Conservation (phyloP, 1,140 invertebrate species). For the Pemphigus obesinymphae region DNA sequence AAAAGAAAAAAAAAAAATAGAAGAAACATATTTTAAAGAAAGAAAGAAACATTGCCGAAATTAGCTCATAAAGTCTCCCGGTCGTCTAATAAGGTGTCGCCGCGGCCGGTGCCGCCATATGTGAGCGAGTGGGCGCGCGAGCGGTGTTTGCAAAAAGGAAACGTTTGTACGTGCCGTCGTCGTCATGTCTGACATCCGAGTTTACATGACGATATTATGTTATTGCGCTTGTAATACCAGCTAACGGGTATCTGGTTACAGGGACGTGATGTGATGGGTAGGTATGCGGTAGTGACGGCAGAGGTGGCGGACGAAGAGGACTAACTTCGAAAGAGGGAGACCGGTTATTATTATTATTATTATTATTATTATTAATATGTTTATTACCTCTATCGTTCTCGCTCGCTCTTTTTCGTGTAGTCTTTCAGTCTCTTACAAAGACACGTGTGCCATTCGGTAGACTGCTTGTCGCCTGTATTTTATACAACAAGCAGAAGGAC, state of each 20-base stretch:
- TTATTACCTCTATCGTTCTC: background rate
- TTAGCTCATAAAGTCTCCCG: background rate
- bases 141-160: slow-evolving; percentile 27
- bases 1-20: background rate
- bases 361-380: background rate
- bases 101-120: slow-evolving; percentile 5
- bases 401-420: background rate
- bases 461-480: slow-evolving; percentile 21
- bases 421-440: background rate
- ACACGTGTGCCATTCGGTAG: background rate
- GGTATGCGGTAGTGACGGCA: background rate
- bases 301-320: background rate
- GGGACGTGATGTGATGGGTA: no score
- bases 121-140: background rate
- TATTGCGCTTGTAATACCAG: slow-evolving; percentile 32
- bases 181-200: slow-evolving; percentile 34
- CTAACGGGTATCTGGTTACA: slow-evolving; percentile 37
- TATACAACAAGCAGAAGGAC: background rate
- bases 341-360: slow-evolving; percentile 18
- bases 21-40: background rate
- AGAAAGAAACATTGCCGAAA: slow-evolving; percentile 11
- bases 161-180: slow-evolving; percentile 39
- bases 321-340: background rate
- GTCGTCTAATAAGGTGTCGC: slow-evolving; percentile 32
- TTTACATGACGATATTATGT: slow-evolving; percentile 35